Conservation (phyloP, 2,113 vertebrate genomes). For the Pluvialis apricaria region DNA sequence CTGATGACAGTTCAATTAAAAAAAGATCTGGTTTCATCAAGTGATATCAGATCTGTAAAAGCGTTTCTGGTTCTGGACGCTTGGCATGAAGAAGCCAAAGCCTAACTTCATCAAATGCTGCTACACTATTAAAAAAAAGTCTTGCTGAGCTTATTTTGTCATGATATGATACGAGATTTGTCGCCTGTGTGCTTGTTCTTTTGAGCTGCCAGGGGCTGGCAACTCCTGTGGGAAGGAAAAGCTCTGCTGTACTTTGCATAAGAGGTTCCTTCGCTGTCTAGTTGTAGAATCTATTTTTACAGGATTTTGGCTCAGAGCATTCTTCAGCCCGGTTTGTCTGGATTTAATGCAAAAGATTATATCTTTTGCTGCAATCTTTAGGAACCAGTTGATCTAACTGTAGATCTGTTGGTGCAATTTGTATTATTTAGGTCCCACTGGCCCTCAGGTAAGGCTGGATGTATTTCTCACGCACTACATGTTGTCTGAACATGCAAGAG, state of each 20-base stretch:
- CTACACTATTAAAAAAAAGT: not conserved
- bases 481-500: not conserved
- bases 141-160: conserved; percentile 28
- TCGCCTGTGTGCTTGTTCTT: conserved; percentile 8
- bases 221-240: conserved; percentile 14
- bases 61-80: not conserved
- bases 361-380: not conserved
- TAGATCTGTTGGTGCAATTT: not conserved
- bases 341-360: not conserved
- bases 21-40: conserved; percentile 15
- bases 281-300: conserved; percentile 31
- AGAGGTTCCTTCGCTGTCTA: not conserved
- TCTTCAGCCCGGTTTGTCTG: not conserved
- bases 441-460: not conserved
- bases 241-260: conserved; percentile 5
- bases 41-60: not conserved
- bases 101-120: not conserved
- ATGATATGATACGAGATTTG: not conserved
- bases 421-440: not conserved
- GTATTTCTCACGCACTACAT: not conserved
- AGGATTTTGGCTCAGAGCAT: not conserved
- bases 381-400: not conserved
- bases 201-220: conserved; percentile 33
- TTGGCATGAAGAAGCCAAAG: not conserved
- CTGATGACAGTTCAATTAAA: conserved; percentile 35